These are phyloP conservation scores for Eubasilissa regina DNA, from an alignment of 1,140 invertebrate species.

Conservation along the genomic window DNA sequence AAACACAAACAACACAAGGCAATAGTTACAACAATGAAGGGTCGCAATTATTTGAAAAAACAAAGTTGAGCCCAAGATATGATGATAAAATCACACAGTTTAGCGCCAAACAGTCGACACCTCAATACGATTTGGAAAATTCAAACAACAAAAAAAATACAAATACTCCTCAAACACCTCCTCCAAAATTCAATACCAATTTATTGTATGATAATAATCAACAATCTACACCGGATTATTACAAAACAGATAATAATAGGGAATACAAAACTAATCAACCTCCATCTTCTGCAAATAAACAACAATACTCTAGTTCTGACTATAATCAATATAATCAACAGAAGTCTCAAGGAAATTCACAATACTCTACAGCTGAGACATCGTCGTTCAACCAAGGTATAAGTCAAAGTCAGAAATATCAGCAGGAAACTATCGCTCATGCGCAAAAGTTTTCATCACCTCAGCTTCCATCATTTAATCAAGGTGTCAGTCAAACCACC, in stretches of 20 bases:
- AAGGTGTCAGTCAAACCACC: neutral
- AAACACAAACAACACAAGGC: slow-evolving; percentile 46
- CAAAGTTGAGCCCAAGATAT: slow-evolving; percentile 48
- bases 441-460: slow-evolving; percentile 8
- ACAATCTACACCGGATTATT: slow-evolving; percentile 54
- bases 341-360: slow-evolving; percentile 1
- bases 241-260: slow-evolving; percentile 46
- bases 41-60: slow-evolving; percentile 50
- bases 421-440: neutral
- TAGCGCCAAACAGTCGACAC: slow-evolving; percentile 49
- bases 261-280: slow-evolving; percentile 48
- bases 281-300: slow-evolving; percentile 42
- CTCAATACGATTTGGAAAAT: slow-evolving; percentile 58
- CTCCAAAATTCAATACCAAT: slow-evolving; percentile 58
- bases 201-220: slow-evolving; percentile 60
- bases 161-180: slow-evolving; percentile 44
- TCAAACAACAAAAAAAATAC: slow-evolving; percentile 42
- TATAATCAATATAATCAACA: neutral
- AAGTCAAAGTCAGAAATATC: slow-evolving; percentile 9
- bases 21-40: slow-evolving; percentile 41
- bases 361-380: slow-evolving; percentile 1
- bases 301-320: slow-evolving; percentile 34
- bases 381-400: slow-evolving; percentile 13
- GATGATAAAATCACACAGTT: slow-evolving; percentile 51
- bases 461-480: neutral